A percentile compares a stretch with the other conserved stretches of the same genome.
Evolutionary conservation across 2,888 invertebrate species (phyloP).

Genomic region (Azorinus chamasolen): DNA sequence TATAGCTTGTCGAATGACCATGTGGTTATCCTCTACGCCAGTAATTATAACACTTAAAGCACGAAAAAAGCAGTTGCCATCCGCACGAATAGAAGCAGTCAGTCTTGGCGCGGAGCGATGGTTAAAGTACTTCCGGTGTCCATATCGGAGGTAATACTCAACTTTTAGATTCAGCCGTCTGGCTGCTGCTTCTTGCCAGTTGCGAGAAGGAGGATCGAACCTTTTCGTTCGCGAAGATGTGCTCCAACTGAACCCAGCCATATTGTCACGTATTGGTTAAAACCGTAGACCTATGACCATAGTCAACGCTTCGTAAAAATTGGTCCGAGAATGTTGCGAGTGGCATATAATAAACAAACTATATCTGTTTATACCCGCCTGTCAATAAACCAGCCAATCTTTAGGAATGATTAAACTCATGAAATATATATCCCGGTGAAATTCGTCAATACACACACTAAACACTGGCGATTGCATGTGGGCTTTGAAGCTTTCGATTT

Average conservation of each 20-base stretch:
- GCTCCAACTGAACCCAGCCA: slow-evolving; percentile 46
- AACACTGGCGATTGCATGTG: too few relatives aligned
- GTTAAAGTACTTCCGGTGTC: slow-evolving; percentile 57
- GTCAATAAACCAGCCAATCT: too few relatives aligned
- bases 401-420: too few relatives aligned
- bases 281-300: too few relatives aligned
- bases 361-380: too few relatives aligned
- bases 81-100: slow-evolving; percentile 60
- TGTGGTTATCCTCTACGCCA: slow-evolving; percentile 68
- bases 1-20: slow-evolving; percentile 62
- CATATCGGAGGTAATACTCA: slow-evolving; percentile 58
- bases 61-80: slow-evolving; percentile 75
- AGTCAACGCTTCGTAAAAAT: too few relatives aligned
- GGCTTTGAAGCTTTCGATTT: too few relatives aligned
- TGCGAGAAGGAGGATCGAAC: slow-evolving; percentile 58
- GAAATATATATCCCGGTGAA: too few relatives aligned
- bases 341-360: too few relatives aligned
- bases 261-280: background rate
- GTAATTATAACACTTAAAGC: slow-evolving; percentile 68
- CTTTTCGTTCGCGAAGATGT: slow-evolving; percentile 36
- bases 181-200: slow-evolving; percentile 65
- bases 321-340: too few relatives aligned
- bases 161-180: slow-evolving; percentile 49
- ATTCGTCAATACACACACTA: too few relatives aligned
- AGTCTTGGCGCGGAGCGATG: slow-evolving; percentile 59